These are phyloP conservation scores for Armadillidium nasatum DNA, from an alignment of 1,140 invertebrate genomes.

Conservation along the genomic window DNA sequence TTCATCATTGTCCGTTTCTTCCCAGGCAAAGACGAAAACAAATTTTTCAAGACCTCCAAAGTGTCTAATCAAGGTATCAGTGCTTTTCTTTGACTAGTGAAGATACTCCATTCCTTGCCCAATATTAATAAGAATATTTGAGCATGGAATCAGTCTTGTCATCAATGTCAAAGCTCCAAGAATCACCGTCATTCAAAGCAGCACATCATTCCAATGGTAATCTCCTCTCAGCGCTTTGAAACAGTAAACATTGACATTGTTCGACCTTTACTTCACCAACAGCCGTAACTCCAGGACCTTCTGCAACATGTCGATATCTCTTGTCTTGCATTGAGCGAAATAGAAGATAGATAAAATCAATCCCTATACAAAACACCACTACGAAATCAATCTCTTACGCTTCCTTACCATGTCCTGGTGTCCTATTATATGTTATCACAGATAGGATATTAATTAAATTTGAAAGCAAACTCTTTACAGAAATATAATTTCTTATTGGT, in stretches of 20 bases:
- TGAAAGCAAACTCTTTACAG: constrained; percentile 21
- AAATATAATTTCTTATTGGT: no score
- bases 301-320: background rate
- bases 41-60: no score
- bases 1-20: background rate
- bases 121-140: background rate
- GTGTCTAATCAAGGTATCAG: background rate
- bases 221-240: background rate
- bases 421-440: constrained; percentile 27
- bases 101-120: background rate
- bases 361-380: constrained; percentile 12
- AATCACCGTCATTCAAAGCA: background rate
- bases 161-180: background rate
- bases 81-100: background rate
- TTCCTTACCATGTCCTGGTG: constrained; percentile 32
- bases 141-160: background rate
- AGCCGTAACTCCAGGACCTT: background rate
- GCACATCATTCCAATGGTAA: background rate
- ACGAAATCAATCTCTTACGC: constrained; percentile 16
- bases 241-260: background rate
- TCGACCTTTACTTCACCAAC: background rate
- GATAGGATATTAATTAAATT: constrained; percentile 20
- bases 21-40: no score
- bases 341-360: constrained; percentile 23
- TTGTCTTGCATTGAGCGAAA: background rate